These are phyloP conservation scores for Amiota communis DNA, from an alignment of 2,888 invertebrate genomes.

Conservation along the genomic window DNA sequence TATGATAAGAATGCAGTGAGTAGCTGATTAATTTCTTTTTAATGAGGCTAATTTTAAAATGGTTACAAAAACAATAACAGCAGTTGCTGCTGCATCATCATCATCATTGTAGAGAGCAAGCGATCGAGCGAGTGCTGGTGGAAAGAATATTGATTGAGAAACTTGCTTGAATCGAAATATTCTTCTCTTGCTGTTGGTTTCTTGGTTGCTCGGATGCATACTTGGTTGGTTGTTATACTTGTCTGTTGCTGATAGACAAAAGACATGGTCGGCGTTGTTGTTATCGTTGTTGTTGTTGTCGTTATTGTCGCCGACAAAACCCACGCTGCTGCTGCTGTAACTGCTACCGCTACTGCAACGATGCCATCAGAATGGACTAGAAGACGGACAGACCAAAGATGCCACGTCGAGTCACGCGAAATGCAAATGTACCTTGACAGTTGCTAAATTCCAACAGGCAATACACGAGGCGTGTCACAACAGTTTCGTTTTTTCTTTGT, in stretches of 20 bases:
- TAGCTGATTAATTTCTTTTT: slow-evolving; percentile 46
- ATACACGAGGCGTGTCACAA: slow-evolving; percentile 2
- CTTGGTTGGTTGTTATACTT: neutral
- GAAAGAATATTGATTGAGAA: slow-evolving; percentile 33
- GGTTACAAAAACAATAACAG: slow-evolving; percentile 34
- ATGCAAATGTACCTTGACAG: slow-evolving; percentile 59
- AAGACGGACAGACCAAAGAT: neutral
- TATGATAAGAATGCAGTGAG: slow-evolving; percentile 46
- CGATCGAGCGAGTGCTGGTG: slow-evolving; percentile 10
- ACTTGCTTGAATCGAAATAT: neutral
- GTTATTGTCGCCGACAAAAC: slow-evolving; percentile 20
- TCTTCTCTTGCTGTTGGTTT: slow-evolving; percentile 32
- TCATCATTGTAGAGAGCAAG: neutral
- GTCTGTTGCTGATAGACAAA: slow-evolving; percentile 37
- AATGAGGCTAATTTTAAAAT: slow-evolving; percentile 59
- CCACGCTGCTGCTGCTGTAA: slow-evolving; percentile 7
- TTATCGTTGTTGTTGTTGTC: slow-evolving; percentile 3
- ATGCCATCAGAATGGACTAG: neutral
- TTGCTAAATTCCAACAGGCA: slow-evolving; percentile 38
- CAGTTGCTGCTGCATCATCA: neutral
- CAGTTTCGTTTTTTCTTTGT: no score
- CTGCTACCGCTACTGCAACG: slow-evolving; percentile 1
- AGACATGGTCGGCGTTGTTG: neutral
- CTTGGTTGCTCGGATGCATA: neutral
- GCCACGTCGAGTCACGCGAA: slow-evolving; percentile 55